phyloP scores from a whole-genome alignment of 2,797 vertebrate species.

The Falco cherrug region DNA sequence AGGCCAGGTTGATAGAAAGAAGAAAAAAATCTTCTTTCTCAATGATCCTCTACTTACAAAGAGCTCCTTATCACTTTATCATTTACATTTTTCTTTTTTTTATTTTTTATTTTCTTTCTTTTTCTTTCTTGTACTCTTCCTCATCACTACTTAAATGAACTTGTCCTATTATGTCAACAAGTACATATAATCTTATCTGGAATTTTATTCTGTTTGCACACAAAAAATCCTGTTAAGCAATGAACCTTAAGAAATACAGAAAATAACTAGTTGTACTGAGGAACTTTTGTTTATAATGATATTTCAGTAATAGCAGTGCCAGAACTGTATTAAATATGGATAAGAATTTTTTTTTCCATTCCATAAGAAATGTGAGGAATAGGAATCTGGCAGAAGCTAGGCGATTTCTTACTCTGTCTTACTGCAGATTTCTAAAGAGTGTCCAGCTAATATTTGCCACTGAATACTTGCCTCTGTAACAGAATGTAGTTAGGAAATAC shows the following conservation, averaged over 20 bases:
- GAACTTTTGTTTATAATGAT: neutral
- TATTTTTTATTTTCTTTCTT: neutral
- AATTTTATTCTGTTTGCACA: neutral
- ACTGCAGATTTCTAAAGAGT: neutral
- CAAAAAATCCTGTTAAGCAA: neutral
- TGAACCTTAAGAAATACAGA: neutral
- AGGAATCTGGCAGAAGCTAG: neutral
- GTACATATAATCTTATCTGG: neutral
- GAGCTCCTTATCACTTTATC: neutral
- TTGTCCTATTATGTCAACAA: neutral
- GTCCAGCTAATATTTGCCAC: neutral
- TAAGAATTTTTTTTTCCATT: neutral
- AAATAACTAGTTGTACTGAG: neutral
- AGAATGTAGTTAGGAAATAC: neutral
- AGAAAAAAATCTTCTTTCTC: neutral
- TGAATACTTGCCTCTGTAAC: neutral
- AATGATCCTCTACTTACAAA: neutral
- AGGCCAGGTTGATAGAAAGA: neutral
- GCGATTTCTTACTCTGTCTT: neutral
- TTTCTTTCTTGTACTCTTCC: neutral
- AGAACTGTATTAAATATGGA: neutral
- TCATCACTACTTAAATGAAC: neutral
- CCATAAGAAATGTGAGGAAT: neutral
- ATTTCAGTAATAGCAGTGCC: neutral
- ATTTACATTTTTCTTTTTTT: neutral